These are phyloP conservation scores for Lynx canadensis DNA, from an alignment of 2,113 vertebrate species.

Conservation along the genomic window DNA sequence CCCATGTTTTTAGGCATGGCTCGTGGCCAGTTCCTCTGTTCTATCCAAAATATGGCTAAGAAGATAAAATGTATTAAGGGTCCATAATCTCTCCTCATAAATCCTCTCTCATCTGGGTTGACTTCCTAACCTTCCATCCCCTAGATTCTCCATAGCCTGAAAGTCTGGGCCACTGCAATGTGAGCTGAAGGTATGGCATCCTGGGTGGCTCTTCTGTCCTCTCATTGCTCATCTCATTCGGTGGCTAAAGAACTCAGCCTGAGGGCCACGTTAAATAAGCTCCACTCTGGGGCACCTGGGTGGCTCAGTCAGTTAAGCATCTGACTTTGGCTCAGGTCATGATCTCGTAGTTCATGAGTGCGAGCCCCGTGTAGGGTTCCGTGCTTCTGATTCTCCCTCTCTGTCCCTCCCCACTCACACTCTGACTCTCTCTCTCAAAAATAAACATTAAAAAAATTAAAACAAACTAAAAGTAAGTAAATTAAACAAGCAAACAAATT, in stretches of 20 bases:
- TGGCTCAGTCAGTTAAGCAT: no score
- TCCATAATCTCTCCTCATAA: conserved; percentile 4
- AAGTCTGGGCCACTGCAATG: not conserved
- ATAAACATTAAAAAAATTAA: no score
- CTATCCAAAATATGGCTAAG: conserved; percentile 42
- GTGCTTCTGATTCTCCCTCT: no score
- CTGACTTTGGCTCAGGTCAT: no score
- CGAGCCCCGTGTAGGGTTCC: no score
- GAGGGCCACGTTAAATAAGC: not conserved
- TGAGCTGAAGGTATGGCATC: not conserved
- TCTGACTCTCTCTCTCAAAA: no score
- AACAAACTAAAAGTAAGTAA: no score
- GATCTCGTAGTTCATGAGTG: no score
- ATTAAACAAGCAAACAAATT: not conserved
- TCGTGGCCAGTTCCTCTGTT: not conserved
- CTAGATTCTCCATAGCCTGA: not conserved
- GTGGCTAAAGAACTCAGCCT: not conserved
- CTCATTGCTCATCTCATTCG: not conserved
- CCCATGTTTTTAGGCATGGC: not conserved
- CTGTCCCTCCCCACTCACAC: no score
- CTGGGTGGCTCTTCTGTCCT: fast-evolving
- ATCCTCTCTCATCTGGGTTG: conserved; percentile 8
- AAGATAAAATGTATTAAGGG: conserved; percentile 1
- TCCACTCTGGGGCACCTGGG: not conserved
- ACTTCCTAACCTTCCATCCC: conserved; percentile 45